phyloP scores from a whole-genome alignment of 2,113 vertebrate genomes.

The Theristicus caerulescens region DNA sequence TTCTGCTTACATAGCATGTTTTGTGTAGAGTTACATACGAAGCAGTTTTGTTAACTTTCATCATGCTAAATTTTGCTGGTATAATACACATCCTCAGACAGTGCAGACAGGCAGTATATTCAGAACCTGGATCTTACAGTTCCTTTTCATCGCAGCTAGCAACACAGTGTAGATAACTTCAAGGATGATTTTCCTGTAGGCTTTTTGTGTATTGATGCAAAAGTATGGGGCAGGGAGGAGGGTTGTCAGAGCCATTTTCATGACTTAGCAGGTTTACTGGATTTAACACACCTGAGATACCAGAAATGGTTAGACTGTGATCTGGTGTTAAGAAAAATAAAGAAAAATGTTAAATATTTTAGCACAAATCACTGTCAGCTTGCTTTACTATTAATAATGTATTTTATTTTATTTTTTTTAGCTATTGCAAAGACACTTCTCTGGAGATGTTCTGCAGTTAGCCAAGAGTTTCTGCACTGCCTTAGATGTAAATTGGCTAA shows the following conservation, averaged over 20 bases:
- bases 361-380: not conserved
- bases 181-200: not conserved
- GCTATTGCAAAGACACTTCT: not conserved
- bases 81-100: no score
- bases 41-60: fast-evolving
- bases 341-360: not conserved
- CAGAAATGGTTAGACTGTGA: not conserved
- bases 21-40: not conserved
- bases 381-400: not conserved
- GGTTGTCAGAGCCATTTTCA: not conserved
- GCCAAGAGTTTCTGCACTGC: not conserved
- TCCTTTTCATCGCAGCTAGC: not conserved
- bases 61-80: not conserved
- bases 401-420: not conserved
- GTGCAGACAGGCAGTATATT: not conserved
- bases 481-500: not conserved
- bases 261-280: not conserved
- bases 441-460: not conserved
- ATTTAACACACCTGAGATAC: not conserved
- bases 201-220: not conserved
- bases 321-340: not conserved
- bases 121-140: not conserved
- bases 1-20: not conserved
- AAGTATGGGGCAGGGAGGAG: not conserved
- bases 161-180: not conserved